Conservation (phyloP, 2,113 vertebrate genomes). For the Mandrillus leucophaeus region DNA sequence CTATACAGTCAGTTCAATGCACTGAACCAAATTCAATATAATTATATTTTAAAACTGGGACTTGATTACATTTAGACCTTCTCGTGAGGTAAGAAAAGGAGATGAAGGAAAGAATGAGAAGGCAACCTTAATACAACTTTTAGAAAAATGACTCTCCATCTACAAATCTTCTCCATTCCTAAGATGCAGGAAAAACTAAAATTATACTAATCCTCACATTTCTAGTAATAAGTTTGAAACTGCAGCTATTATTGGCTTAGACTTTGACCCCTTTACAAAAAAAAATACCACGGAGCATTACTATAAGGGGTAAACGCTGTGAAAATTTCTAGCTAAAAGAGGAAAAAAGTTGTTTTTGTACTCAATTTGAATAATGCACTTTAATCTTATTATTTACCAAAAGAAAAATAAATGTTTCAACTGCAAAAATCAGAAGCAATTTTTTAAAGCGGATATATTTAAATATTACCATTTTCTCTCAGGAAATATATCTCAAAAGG, state of each 20-base stretch:
- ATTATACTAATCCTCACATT: background rate
- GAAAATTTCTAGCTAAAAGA: background rate
- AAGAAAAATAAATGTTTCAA: background rate
- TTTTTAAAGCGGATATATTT: background rate
- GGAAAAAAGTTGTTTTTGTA: background rate
- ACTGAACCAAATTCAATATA: background rate
- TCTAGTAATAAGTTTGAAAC: background rate
- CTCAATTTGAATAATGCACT: background rate
- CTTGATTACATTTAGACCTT: background rate
- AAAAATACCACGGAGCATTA: background rate
- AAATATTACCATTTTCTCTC: background rate
- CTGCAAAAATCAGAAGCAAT: background rate
- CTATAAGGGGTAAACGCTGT: background rate
- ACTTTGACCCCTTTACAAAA: background rate
- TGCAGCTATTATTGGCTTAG: background rate
- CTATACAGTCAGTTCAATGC: background rate
- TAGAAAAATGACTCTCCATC: background rate
- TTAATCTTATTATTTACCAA: background rate
- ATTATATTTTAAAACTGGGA: background rate
- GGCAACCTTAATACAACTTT: background rate
- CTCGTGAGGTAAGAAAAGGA: background rate
- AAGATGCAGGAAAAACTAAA: background rate
- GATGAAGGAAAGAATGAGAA: background rate
- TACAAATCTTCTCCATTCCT: background rate
- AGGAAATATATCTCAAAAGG: background rate